phyloP scores from a whole-genome alignment of 2,888 invertebrate species.

The Diarsia rubi region DNA sequence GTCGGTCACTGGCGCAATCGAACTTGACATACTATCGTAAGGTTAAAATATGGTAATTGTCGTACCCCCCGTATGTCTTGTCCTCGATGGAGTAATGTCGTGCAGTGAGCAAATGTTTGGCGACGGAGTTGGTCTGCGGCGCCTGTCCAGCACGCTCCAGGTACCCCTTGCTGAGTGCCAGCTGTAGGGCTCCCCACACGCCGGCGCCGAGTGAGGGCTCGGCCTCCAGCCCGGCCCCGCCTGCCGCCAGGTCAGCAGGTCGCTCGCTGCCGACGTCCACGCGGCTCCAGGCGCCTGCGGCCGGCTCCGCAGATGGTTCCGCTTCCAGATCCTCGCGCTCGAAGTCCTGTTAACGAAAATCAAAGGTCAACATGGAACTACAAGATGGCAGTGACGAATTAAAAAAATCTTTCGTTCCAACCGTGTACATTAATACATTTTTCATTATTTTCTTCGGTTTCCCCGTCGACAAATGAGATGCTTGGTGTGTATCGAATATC shows the following conservation, averaged over 20 bases:
- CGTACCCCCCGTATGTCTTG: conserved; percentile 78
- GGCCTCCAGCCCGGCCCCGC: conserved; percentile 93
- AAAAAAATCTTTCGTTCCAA: no score
- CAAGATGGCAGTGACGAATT: no score
- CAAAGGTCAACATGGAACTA: no score
- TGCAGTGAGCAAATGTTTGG: conserved; percentile 71
- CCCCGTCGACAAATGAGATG: no score
- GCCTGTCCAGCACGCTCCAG: conserved; percentile 95
- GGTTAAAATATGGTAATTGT: no score
- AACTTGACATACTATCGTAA: not conserved
- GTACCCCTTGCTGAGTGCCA: conserved; percentile 98
- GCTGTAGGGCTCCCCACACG: conserved; percentile 96
- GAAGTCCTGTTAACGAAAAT: conserved; percentile 74
- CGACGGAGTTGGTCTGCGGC: conserved; percentile 88
- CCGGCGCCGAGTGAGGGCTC: conserved; percentile 98
- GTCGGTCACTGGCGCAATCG: not conserved
- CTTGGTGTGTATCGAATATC: not conserved
- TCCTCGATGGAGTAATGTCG: conserved; percentile 76
- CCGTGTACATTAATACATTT: no score
- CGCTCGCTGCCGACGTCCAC: conserved; percentile 92
- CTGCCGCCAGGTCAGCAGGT: conserved; percentile 84
- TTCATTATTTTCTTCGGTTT: no score
- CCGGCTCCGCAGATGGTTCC: conserved; percentile 82
- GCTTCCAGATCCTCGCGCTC: conserved; percentile 81
- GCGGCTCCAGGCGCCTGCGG: conserved; percentile 95